These are phyloP conservation scores for Solenopsis invicta DNA, from an alignment of 1,140 invertebrate species.

Conservation along the genomic window DNA sequence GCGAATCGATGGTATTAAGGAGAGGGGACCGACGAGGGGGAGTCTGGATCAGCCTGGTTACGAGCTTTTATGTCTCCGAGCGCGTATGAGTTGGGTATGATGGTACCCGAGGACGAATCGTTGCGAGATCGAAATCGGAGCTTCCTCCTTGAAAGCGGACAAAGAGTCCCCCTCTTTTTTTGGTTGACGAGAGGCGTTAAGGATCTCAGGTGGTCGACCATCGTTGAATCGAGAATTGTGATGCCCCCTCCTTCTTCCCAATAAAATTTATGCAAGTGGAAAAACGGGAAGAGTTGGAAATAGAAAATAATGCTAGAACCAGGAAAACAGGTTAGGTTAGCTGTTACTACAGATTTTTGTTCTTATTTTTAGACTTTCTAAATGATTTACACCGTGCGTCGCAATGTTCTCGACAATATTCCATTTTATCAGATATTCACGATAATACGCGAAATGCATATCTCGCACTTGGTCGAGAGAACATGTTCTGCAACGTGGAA, in stretches of 20 bases:
- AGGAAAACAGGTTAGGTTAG: not conserved
- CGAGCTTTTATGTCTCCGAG: conserved; percentile 73
- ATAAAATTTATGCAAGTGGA: conserved; percentile 65
- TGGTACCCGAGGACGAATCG: conserved; percentile 64
- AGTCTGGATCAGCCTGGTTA: conserved; percentile 67
- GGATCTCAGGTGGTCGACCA: conserved; percentile 68
- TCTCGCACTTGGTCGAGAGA: conserved; percentile 2
- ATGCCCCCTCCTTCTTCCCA: conserved; percentile 14
- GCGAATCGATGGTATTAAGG: conserved; percentile 25
- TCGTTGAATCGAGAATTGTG: conserved; percentile 62
- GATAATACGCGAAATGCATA: conserved; percentile 10
- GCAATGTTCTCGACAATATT: not conserved
- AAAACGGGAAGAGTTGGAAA: conserved; percentile 33
- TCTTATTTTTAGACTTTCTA: not conserved
- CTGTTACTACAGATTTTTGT: not conserved
- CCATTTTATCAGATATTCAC: not conserved
- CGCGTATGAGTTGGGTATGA: conserved; percentile 62
- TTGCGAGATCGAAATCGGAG: conserved; percentile 78
- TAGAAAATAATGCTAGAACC: not conserved
- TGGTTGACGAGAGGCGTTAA: conserved; percentile 70
- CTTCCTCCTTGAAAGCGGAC: conserved; percentile 70
- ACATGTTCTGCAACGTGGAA: not conserved
- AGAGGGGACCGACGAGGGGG: not conserved
- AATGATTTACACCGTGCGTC: not conserved
- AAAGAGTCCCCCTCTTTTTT: conserved; percentile 45